Percentiles rank a stretch among this genome's conserved stretches.
These are phyloP conservation scores for Willowsia nigromaculata DNA, from an alignment of 2,888 invertebrate species.

Conservation along the genomic window DNA sequence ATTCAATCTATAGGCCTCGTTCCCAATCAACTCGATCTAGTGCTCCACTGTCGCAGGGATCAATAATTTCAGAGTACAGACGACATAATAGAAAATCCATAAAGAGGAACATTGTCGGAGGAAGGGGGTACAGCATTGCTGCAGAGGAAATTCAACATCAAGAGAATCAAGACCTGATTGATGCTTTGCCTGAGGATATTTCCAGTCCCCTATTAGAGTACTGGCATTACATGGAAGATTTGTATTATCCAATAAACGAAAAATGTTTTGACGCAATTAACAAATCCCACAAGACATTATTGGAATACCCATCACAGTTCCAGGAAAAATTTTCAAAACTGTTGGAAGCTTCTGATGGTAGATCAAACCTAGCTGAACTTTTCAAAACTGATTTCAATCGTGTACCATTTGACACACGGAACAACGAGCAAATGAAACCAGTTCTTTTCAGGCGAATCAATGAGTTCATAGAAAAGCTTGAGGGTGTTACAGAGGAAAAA, in stretches of 20 bases:
- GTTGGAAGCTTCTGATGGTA: slow-evolving; percentile 9
- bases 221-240: slow-evolving; percentile 16
- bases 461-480: slow-evolving; percentile 8
- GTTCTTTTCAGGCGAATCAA: background rate
- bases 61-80: background rate
- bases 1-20: too few species aligned
- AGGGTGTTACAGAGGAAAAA: slow-evolving; percentile 46
- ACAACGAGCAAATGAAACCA: background rate
- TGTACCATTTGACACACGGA: background rate
- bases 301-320: background rate
- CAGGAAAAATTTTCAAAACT: background rate
- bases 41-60: background rate
- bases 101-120: background rate
- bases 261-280: background rate
- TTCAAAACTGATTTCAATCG: slow-evolving; percentile 31
- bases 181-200: slow-evolving; percentile 24
- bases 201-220: background rate
- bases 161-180: background rate
- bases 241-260: background rate
- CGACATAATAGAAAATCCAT: background rate
- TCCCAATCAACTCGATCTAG: background rate
- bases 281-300: background rate
- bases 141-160: background rate
- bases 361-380: background rate
- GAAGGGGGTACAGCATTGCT: background rate